These are phyloP conservation scores for Ypsolopha sequella DNA, from an alignment of 2,888 invertebrate genomes.

Conservation along the genomic window DNA sequence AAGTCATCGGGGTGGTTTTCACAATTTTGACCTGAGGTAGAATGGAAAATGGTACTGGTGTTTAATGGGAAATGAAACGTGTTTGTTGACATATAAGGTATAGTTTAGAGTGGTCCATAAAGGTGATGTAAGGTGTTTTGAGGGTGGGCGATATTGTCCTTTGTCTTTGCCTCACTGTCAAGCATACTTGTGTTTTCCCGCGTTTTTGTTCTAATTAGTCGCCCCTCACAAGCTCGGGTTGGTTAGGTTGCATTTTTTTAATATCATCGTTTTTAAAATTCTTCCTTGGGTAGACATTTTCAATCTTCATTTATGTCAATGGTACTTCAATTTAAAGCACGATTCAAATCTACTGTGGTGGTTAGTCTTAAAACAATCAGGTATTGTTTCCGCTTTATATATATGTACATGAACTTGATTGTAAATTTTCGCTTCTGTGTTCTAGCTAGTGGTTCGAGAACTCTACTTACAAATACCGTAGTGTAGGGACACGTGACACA, in stretches of 20 bases:
- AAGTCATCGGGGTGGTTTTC: background rate
- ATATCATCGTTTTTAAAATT: constrained; percentile 1
- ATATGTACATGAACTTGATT: too few relatives aligned
- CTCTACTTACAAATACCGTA: too few relatives aligned
- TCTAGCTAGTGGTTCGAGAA: too few relatives aligned
- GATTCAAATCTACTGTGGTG: too few relatives aligned
- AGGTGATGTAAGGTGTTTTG: constrained; percentile 41
- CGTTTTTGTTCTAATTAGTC: constrained; percentile 71
- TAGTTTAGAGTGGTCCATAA: background rate
- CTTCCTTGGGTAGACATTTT: too few relatives aligned
- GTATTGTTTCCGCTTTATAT: too few relatives aligned
- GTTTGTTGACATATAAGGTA: background rate
- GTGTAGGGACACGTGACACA: too few relatives aligned
- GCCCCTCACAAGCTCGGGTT: constrained; percentile 34
- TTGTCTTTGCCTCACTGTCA: constrained; percentile 68
- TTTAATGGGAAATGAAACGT: background rate
- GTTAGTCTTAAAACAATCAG: too few relatives aligned
- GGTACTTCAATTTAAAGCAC: too few relatives aligned
- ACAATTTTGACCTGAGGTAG: background rate
- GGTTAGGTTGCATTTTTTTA: constrained; percentile 11
- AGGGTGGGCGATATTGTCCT: constrained; percentile 40
- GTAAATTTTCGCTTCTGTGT: too few relatives aligned
- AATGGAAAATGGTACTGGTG: background rate
- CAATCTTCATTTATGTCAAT: too few relatives aligned
- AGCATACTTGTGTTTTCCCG: constrained; percentile 68